These are phyloP conservation scores for Ctenopoma kingsleyae DNA, from an alignment of 2,797 vertebrate species.

Conservation along the genomic window DNA sequence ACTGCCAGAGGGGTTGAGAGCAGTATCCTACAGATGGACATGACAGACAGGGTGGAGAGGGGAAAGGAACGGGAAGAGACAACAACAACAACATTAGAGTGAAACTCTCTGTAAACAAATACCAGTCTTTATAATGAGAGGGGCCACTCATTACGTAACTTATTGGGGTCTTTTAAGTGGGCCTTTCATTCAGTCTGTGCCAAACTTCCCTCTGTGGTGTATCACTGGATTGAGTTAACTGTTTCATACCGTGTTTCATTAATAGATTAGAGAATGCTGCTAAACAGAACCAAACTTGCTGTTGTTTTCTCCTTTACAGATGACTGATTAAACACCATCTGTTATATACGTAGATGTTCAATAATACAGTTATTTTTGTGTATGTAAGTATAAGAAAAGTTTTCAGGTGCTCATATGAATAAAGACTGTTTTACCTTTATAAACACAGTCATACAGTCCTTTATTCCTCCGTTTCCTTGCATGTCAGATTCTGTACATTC, in stretches of 20 bases:
- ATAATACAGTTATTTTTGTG: too few species aligned
- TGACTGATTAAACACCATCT: too few species aligned
- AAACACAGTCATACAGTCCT: background rate
- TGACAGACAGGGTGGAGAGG: background rate
- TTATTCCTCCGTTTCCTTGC: background rate
- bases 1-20: slow-evolving; percentile 94
- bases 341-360: background rate
- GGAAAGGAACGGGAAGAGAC: background rate
- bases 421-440: background rate
- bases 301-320: background rate
- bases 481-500: background rate
- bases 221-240: background rate
- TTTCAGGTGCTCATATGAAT: too few species aligned
- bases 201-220: slow-evolving; percentile 2
- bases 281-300: background rate
- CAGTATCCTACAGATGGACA: slow-evolving; percentile 87
- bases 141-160: slow-evolving; percentile 45
- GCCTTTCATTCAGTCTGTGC: slow-evolving; percentile 12
- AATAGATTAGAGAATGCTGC: background rate
- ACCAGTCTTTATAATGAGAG: slow-evolving; percentile 17
- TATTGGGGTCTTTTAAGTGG: background rate
- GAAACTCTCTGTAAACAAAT: slow-evolving; percentile 36
- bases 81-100: slow-evolving; percentile 41
- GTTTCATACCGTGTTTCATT: background rate
- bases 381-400: too few species aligned